phyloP scores from a whole-genome alignment of 2,113 vertebrate species.

The Felis chaus region DNA sequence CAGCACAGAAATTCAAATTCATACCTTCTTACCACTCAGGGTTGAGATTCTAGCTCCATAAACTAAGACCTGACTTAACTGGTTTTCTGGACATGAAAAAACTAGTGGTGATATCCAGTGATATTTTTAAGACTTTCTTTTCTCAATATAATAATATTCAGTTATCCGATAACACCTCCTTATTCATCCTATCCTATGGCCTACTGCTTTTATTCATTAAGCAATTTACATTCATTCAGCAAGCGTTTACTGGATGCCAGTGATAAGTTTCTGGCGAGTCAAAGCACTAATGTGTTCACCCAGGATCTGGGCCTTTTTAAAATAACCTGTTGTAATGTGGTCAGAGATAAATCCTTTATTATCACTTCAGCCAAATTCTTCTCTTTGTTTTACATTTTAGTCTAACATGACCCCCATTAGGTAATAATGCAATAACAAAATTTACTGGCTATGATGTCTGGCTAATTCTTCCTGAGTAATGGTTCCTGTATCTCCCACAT shows the following conservation, averaged over 20 bases:
- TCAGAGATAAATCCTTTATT: not conserved
- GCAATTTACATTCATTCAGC: not conserved
- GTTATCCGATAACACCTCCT: not conserved
- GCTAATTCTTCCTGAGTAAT: not conserved
- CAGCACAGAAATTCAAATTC: not conserved
- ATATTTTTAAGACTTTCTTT: not conserved
- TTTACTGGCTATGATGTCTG: not conserved
- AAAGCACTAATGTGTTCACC: not conserved
- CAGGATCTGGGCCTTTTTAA: not conserved
- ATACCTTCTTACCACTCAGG: not conserved
- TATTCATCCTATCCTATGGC: not conserved
- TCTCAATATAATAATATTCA: not conserved
- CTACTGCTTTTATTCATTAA: constrained; percentile 5
- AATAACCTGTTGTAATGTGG: not conserved
- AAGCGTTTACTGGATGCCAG: not conserved
- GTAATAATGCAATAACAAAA: not conserved
- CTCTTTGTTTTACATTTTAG: not conserved
- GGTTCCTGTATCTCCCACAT: not conserved
- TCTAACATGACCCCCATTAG: not conserved
- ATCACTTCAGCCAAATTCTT: not conserved
- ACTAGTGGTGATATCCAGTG: not conserved
- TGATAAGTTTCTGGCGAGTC: not conserved
- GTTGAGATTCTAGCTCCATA: not conserved
- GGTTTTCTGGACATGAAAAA: not conserved
- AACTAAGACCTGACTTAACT: not conserved